Conservation (phyloP, 2,888 invertebrate species). For the Dolichopus griseipennis region DNA sequence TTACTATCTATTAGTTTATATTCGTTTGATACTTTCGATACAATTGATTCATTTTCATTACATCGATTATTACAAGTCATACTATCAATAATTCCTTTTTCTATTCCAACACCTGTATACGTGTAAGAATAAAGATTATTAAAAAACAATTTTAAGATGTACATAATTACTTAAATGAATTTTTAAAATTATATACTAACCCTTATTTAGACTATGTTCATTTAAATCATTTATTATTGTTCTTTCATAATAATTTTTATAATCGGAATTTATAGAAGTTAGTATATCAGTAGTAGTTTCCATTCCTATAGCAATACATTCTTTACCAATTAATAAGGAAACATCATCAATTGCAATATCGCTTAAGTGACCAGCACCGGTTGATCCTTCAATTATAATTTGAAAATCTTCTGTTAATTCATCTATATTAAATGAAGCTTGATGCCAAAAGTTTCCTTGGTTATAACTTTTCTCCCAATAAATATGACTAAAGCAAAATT, state of each 20-base stretch:
- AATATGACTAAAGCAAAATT: constrained; percentile 40
- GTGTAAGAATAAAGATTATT: too few relatives aligned
- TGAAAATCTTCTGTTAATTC: constrained; percentile 46
- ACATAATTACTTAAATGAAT: background rate
- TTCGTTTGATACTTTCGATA: background rate
- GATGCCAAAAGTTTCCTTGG: constrained; percentile 61
- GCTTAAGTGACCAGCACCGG: constrained; percentile 58
- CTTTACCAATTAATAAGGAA: constrained; percentile 47
- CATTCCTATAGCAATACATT: constrained; percentile 25
- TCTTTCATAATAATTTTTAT: constrained; percentile 18
- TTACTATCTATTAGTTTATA: background rate
- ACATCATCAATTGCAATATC: constrained; percentile 80
- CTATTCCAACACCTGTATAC: too few relatives aligned
- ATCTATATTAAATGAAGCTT: constrained; percentile 45
- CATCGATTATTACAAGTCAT: constrained; percentile 51
- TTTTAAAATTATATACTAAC: too few relatives aligned
- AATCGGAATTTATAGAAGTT: background rate
- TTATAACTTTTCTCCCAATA: constrained; percentile 58
- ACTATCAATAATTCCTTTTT: constrained; percentile 29
- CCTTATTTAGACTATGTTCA: too few relatives aligned
- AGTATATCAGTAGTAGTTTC: background rate
- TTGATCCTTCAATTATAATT: constrained; percentile 68
- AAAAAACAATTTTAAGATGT: too few relatives aligned
- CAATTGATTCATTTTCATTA: constrained; percentile 23
- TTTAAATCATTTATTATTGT: too few relatives aligned